Evolutionary conservation across 1,140 invertebrate genomes (phyloP).

Genomic region (Marisa cornuarietis): DNA sequence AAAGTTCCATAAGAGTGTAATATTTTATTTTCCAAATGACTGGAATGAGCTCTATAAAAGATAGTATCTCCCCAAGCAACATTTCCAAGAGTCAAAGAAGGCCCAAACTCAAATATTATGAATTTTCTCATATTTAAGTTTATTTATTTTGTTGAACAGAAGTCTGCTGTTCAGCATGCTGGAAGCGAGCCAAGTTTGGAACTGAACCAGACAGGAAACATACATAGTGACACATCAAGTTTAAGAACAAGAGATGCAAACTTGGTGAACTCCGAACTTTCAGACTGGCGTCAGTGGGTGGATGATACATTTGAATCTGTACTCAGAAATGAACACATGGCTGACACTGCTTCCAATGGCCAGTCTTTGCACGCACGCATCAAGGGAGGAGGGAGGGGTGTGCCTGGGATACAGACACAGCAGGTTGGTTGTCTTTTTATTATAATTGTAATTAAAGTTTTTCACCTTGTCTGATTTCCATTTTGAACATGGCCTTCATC

Average conservation of each 20-base stretch:
- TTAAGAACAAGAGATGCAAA: conserved; percentile 34
- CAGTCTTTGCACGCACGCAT: conserved; percentile 92
- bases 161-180: too few relatives aligned
- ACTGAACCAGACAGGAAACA: conserved; percentile 37
- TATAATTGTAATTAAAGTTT: neutral
- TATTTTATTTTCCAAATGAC: too few relatives aligned
- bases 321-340: conserved; percentile 78
- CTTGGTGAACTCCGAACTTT: conserved; percentile 64
- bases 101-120: too few relatives aligned
- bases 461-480: too few relatives aligned
- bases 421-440: conserved; percentile 25
- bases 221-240: conserved; percentile 30
- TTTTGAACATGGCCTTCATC: too few relatives aligned
- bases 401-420: conserved; percentile 51
- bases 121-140: too few relatives aligned
- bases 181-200: too few relatives aligned
- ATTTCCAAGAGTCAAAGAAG: too few relatives aligned
- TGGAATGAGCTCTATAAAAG: too few relatives aligned
- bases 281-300: conserved; percentile 94
- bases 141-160: too few relatives aligned
- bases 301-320: conserved; percentile 96
- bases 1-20: too few relatives aligned
- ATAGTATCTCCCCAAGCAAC: too few relatives aligned
- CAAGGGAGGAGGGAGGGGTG: conserved; percentile 76
- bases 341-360: conserved; percentile 92